Evolutionary conservation across 2,888 invertebrate genomes (phyloP).

Genomic region (Pammene fasciana): DNA sequence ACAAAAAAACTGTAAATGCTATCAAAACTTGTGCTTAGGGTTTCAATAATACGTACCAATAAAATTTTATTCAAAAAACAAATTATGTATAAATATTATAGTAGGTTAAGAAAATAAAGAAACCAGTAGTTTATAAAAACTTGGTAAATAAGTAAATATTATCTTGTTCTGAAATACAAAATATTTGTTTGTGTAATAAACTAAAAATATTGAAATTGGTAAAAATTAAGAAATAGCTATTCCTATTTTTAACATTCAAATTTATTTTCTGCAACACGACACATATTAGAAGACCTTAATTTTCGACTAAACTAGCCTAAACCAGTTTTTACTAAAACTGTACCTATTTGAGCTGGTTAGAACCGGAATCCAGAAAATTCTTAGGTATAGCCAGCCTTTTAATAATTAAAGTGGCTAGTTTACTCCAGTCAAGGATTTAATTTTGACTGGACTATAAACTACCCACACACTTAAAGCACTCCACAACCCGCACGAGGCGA

Average conservation of each 20-base stretch:
- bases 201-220: background rate
- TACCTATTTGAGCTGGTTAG: slow-evolving; percentile 24
- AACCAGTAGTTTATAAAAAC: no score
- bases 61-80: background rate
- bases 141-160: background rate
- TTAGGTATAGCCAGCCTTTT: slow-evolving; percentile 30
- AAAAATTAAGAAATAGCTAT: background rate
- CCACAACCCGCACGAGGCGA: slow-evolving; percentile 14
- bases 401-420: slow-evolving; percentile 20
- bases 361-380: slow-evolving; percentile 25
- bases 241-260: slow-evolving; percentile 8
- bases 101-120: no score
- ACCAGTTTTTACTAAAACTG: slow-evolving; percentile 11
- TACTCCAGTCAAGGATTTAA: slow-evolving; percentile 2
- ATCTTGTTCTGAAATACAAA: background rate
- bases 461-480: slow-evolving; percentile 28
- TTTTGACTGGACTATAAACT: background rate
- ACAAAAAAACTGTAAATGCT: slow-evolving; percentile 25
- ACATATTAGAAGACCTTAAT: slow-evolving; percentile 14
- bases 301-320: background rate
- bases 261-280: slow-evolving; percentile 12
- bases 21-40: slow-evolving; percentile 25
- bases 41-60: slow-evolving; percentile 11
- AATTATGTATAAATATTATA: background rate
- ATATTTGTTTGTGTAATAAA: background rate